These are phyloP conservation scores for Parus major DNA, from an alignment of 2,113 vertebrate genomes.

Conservation along the genomic window DNA sequence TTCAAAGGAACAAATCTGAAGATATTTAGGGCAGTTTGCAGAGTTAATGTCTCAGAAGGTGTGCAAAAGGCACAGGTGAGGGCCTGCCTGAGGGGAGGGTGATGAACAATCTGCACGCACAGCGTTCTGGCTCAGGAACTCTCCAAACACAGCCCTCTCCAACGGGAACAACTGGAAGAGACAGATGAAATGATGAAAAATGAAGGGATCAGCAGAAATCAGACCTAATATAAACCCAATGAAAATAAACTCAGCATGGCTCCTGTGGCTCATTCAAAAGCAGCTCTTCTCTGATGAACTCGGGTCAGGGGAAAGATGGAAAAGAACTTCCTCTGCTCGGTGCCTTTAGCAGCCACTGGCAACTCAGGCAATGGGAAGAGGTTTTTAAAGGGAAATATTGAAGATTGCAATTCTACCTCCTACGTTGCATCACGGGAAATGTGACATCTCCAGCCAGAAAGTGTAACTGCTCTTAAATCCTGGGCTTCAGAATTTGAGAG, in stretches of 20 bases:
- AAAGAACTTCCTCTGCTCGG: not conserved
- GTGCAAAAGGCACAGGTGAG: conserved; percentile 15
- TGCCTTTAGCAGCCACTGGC: not conserved
- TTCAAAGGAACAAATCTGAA: not conserved
- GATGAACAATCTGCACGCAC: not conserved
- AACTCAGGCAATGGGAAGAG: not conserved
- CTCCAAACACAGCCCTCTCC: conserved; percentile 5
- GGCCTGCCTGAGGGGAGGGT: not conserved
- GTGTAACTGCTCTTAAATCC: not conserved
- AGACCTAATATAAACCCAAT: conserved; percentile 20
- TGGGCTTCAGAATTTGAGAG: not conserved
- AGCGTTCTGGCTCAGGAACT: conserved; percentile 8
- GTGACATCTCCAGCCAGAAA: not conserved
- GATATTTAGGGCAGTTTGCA: not conserved
- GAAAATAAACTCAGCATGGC: conserved; percentile 48
- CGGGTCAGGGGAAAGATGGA: not conserved
- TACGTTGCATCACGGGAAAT: not conserved
- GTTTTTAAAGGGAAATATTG: not conserved
- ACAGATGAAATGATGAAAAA: conserved; percentile 29
- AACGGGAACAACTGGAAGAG: not conserved
- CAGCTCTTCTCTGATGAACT: not conserved
- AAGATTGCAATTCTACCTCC: not conserved
- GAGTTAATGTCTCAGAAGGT: not conserved
- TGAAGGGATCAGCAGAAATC: conserved; percentile 44
- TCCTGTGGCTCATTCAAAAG: conserved; percentile 17